Percentiles rank a stretch among this genome's conserved stretches.
Evolutionary conservation across 2,797 vertebrate species (phyloP).

Genomic region (Thamnophis elegans): DNA sequence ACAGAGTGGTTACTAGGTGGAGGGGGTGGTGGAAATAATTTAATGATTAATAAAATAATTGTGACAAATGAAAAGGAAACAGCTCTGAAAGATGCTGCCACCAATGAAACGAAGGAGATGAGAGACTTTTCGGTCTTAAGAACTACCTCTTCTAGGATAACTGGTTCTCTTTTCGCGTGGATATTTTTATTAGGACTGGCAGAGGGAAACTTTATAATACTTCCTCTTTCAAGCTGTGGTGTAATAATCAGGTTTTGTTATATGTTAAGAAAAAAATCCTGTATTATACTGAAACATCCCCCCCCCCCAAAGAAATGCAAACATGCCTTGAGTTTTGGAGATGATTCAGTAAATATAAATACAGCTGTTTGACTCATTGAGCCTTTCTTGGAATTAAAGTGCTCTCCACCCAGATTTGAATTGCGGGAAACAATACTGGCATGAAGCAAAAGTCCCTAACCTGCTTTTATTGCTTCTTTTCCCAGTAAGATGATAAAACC

Average conservation of each 20-base stretch:
- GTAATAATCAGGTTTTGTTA: not conserved
- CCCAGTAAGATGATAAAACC: not conserved
- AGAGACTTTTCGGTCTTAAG: not conserved
- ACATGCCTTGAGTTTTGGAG: not conserved
- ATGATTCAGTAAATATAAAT: not conserved
- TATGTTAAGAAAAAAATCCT: not conserved
- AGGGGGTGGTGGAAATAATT: not conserved
- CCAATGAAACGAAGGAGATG: not conserved
- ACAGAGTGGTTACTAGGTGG: not conserved
- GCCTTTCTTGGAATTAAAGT: not conserved
- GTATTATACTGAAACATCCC: not conserved
- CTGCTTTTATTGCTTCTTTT: not conserved
- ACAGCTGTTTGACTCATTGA: not conserved
- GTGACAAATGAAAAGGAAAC: not conserved
- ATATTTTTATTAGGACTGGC: not conserved
- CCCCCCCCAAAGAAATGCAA: not conserved
- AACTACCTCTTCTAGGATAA: not conserved
- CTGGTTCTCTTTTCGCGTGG: not conserved
- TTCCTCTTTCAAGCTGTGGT: not conserved
- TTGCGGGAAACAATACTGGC: not conserved
- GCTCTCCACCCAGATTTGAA: not conserved
- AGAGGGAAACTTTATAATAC: not conserved
- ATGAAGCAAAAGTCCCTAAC: not conserved
- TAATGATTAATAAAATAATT: not conserved
- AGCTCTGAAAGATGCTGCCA: not conserved